Evolutionary conservation across 1,140 invertebrate genomes (phyloP).

Genomic region (Ceratina calcarata): DNA sequence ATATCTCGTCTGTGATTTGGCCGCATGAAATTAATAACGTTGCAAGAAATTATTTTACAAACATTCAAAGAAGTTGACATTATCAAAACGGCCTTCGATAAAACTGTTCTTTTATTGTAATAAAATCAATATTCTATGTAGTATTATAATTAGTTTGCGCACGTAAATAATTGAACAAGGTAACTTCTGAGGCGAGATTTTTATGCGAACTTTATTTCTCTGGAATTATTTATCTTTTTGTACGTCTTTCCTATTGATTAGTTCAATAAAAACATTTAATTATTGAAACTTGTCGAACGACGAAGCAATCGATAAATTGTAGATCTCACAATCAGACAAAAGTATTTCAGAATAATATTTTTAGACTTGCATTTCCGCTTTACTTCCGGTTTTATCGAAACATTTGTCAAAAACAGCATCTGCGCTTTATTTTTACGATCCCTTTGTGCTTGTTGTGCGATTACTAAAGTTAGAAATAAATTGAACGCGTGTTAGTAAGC

Average conservation of each 20-base stretch:
- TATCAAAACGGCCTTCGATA: not conserved
- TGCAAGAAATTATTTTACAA: not conserved
- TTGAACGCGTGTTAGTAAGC: slow-evolving; percentile 26
- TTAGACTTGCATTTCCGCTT: not conserved
- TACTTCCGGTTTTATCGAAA: not conserved
- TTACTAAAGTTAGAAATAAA: slow-evolving; percentile 50
- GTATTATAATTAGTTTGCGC: slow-evolving; percentile 8
- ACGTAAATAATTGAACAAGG: not conserved
- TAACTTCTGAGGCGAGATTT: not conserved
- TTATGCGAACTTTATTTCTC: not conserved
- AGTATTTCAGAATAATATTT: not conserved
- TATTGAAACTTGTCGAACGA: no score
- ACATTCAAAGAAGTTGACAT: not conserved
- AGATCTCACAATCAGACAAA: not conserved
- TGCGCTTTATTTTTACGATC: not conserved
- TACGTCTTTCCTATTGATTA: no score
- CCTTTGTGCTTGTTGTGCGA: not conserved
- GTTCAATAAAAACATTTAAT: no score
- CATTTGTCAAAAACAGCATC: not conserved
- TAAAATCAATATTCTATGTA: slow-evolving; percentile 20
- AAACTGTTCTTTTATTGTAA: slow-evolving; percentile 4
- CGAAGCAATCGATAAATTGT: no score
- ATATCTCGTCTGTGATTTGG: no score
- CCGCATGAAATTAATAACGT: no score
- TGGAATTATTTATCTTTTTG: no score